Base-by-base conservation (phyloP, 2,797 vertebrate genomes). In the Hybognathus amarus region DNA sequence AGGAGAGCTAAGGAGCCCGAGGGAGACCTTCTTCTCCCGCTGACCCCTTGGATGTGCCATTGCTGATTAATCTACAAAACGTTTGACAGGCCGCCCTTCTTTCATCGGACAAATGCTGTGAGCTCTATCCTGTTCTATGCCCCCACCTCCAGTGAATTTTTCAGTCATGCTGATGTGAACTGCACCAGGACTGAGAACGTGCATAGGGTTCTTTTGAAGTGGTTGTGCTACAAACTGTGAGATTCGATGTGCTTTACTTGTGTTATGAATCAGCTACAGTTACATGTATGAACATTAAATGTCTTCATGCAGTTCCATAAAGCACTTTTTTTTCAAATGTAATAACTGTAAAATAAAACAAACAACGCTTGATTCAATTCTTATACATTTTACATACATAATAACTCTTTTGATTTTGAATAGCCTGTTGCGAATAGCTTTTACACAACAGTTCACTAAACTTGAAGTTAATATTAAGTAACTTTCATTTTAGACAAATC, bases 11-110 rank as follows among this genome's bases (percentile, higher is more conserved):
- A 91, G 89, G 89, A 90, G 87, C 91, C 93, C 89, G 45, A 22
- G 87, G 86, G 93, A 92, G 89, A 88, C 91, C 88, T 88, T 90
- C 90, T 91, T 86, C 91, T 93, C 88, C 86, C 76, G 85, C 91
- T 94, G 92, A 94, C 92, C 92, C 91, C 64, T 85, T 86, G 87
- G 87, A 91, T 91, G 88, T 94, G 93, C 93, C 93, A 94, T 92
- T 90, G 88, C 88, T 88, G 89, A 92, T 93, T 91, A 93, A 91
- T 90, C 89, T 89, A 67, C 79, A 75, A 79, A 91, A 91, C 33
- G 79, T 92, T 92, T 92, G 91, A 94, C 90, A 92, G 87, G 90
- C 90, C 73, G 90, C 84, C 89, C 86, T 89, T 87, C 90, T 93
- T 92, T 92, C 89, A 90, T 92, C 52, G 50, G 86, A 88, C 83